Conservation (phyloP, 2,888 invertebrate genomes). For the Heliconius aoede region DNA sequence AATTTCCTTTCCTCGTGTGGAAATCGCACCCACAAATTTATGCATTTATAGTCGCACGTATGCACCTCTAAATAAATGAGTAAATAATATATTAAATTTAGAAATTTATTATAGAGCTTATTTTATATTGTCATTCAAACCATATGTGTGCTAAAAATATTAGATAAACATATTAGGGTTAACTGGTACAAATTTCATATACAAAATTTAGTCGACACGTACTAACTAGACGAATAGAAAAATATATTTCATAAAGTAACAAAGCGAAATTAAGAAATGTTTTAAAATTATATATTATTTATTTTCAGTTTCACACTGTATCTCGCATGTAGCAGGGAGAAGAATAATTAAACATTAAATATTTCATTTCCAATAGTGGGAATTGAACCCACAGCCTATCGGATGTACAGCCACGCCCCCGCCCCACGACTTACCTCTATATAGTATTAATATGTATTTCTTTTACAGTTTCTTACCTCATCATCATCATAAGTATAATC, state of each 20-base stretch:
- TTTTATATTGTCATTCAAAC: neutral
- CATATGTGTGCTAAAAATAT: neutral
- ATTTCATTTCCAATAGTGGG: neutral
- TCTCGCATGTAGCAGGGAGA: neutral
- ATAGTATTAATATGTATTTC: neutral
- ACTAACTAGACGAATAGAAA: neutral
- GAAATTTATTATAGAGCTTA: neutral
- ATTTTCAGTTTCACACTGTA: neutral
- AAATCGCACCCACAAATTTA: no score
- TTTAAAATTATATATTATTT: neutral
- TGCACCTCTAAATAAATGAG: neutral
- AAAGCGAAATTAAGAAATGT: neutral
- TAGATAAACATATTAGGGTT: neutral
- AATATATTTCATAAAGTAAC: neutral
- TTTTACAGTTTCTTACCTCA: slow-evolving; percentile 58
- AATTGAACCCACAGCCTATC: neutral
- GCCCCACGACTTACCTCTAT: neutral
- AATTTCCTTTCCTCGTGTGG: no score
- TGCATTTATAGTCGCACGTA: no score
- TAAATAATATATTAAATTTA: neutral
- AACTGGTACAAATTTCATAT: neutral
- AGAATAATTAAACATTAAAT: neutral
- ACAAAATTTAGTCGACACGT: neutral
- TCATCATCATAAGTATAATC: slow-evolving; percentile 95
- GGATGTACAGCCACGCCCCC: neutral